Evolutionary conservation across 2,113 vertebrate species (phyloP).

Genomic region (Nycticryphes semicollaris): DNA sequence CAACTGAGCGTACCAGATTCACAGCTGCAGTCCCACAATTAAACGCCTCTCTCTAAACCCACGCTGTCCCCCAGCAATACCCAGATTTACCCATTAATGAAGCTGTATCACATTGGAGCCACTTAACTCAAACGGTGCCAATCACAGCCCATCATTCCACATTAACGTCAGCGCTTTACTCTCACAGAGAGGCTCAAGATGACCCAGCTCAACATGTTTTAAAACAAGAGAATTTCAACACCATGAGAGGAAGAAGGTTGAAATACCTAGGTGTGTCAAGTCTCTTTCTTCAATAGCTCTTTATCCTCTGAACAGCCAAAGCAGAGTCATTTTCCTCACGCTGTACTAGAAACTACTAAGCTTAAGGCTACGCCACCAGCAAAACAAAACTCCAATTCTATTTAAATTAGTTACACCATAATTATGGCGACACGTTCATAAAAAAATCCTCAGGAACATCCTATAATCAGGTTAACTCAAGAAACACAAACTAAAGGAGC

Average conservation of each 20-base stretch:
- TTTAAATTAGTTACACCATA: background rate
- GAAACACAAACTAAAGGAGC: background rate
- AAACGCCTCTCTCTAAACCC: background rate
- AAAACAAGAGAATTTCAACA: background rate
- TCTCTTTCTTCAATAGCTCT: background rate
- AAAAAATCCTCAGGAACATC: background rate
- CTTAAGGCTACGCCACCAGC: background rate
- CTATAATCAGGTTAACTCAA: background rate
- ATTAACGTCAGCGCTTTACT: background rate
- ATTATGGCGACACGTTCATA: background rate
- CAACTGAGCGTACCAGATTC: background rate
- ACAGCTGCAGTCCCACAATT: background rate
- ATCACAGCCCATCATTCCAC: background rate
- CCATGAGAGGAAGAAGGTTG: background rate
- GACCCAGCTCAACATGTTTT: rapidly evolving
- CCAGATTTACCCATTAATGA: background rate
- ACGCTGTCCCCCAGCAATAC: background rate
- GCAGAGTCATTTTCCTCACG: background rate
- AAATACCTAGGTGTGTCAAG: background rate
- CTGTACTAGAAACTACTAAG: background rate
- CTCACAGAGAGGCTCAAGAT: background rate
- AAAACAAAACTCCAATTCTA: background rate
- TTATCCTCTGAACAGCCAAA: background rate
- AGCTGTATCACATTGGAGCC: background rate
- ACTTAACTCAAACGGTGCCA: background rate